Base-by-base conservation (phyloP, 2,888 invertebrate species). In the Drosophila lutescens region DNA sequence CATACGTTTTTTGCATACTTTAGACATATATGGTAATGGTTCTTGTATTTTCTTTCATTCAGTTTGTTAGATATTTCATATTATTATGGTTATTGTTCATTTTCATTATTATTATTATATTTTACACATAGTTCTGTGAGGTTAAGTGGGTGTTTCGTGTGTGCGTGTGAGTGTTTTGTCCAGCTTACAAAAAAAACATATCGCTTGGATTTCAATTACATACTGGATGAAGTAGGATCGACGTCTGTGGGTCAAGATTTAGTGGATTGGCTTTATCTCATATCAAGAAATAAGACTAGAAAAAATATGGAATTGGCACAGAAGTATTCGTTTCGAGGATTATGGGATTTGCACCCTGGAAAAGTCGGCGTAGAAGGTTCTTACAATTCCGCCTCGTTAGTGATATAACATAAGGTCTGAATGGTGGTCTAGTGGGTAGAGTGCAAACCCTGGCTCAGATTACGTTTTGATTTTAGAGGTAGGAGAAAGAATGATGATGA, bases 1-100 rank as follows among this genome's bases (percentile, higher is more conserved):
- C 49, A 63, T 55, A 51, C 67, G 67, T 73, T 56, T 57, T 51
- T 76, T 83, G 36, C 51, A 53, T 74, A 43, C 12, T 71, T 62
- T 62, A 61, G 30, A 17, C 36, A 57, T 17, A 57, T 63, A 34
- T 55, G 56, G 59, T 59, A 36, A 49, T 56, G 70, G 20, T 56
- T 50, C 38, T 65, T 63, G 41, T 32, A 59, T 62, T 68, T 79
- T 79, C 63, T 61, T 79, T 49, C 53, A 20, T 53, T 67, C 9
- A 30, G 34, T 53, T 63, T 15, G 13, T 36, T 67, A 53, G 10
- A 10, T 38, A n/a, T 55, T 20, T 38, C 47, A 54, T 66, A 53
- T 56, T 57, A 44, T 57, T 68, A 49, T 53, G 57, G 30, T 60
- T 46, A 61, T 65, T 70, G 38, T 56, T 74, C 30, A 55, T 66